Percentiles rank a stretch among this genome's conserved stretches.
Conservation (phyloP, 2,888 invertebrate genomes). For the Drosophila recens region DNA sequence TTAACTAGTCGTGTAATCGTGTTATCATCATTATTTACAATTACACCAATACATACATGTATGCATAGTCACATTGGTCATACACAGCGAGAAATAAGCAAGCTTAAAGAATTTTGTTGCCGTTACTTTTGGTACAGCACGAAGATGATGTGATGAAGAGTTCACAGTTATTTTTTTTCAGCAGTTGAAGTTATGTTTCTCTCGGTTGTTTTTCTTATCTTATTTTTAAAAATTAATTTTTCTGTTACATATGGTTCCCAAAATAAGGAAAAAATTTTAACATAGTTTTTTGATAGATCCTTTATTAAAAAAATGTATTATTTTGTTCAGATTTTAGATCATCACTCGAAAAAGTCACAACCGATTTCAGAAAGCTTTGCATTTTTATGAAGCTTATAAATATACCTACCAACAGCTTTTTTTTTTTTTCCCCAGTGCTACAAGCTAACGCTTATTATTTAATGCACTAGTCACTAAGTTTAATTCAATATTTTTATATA, state of each 20-base stretch:
- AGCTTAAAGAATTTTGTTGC: background rate
- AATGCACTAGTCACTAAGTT: too few species aligned
- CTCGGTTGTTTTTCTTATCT: background rate
- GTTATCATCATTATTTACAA: conserved; percentile 76
- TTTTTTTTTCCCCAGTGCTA: too few species aligned
- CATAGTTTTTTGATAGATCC: too few species aligned
- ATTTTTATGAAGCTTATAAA: background rate
- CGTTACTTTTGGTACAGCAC: conserved; percentile 11
- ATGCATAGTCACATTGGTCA: conserved; percentile 26
- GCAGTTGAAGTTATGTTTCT: background rate
- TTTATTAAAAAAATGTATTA: too few species aligned
- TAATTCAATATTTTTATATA: too few species aligned
- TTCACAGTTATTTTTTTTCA: background rate
- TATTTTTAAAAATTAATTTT: background rate
- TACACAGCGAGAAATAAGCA: conserved; percentile 35
- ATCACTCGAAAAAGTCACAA: background rate
- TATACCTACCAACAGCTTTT: too few species aligned
- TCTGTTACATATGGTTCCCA: background rate
- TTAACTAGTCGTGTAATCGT: conserved; percentile 69
- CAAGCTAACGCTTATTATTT: too few species aligned
- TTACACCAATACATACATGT: conserved; percentile 49
- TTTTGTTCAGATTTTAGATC: background rate
- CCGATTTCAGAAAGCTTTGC: background rate
- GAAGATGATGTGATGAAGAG: background rate
- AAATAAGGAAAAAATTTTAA: background rate